Conservation (phyloP, 2,888 invertebrate genomes). For the Chrysina gloriosa region DNA sequence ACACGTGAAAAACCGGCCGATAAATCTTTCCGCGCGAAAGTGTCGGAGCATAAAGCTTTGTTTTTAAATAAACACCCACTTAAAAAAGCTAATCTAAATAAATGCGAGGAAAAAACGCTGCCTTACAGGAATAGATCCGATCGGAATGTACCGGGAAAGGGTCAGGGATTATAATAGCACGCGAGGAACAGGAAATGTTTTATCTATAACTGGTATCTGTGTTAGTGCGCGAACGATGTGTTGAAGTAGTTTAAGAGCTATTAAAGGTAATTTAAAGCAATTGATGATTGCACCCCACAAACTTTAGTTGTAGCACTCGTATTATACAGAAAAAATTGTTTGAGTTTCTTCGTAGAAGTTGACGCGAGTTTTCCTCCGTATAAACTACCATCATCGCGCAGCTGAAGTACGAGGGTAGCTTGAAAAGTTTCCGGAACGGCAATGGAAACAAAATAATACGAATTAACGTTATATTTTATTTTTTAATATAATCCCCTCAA, state of each 20-base stretch:
- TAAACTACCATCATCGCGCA: no score
- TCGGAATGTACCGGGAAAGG: not conserved
- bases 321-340: no score
- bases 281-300: conserved; percentile 10
- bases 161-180: not conserved
- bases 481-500: no score
- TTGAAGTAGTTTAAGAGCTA: not conserved
- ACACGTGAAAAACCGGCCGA: not conserved
- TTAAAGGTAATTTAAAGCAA: conserved; percentile 17
- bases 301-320: no score
- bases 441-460: no score
- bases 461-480: no score
- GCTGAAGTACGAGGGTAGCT: no score
- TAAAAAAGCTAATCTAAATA: conserved; percentile 18
- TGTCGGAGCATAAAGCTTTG: not conserved
- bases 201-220: not conserved
- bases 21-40: conserved; percentile 15
- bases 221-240: not conserved
- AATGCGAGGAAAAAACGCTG: conserved; percentile 5
- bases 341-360: no score
- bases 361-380: no score
- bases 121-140: conserved; percentile 19
- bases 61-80: conserved; percentile 26
- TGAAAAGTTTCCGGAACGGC: no score
- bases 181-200: not conserved